Evolutionary conservation across 2,888 invertebrate genomes (phyloP), one percentile per base, ranked within the genome.

Genomic region (Spodoptera exigua): DNA sequence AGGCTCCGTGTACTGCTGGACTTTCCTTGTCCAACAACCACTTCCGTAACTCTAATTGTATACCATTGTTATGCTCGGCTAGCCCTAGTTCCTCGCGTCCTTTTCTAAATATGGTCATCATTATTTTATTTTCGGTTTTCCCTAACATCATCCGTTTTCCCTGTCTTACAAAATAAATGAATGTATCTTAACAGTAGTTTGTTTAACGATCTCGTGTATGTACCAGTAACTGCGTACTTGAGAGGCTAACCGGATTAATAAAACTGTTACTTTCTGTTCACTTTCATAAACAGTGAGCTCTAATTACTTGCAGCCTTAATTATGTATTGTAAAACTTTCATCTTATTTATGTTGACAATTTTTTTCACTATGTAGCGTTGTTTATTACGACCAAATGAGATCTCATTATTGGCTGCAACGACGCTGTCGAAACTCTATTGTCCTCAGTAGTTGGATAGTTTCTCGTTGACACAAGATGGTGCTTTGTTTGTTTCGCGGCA

Each of bases 21-120:
- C 89, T 91, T 92, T 91, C 91, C 91, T 91, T 82, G 83, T 84
- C 58, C 39, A 75, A 64, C 60, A 43, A 13, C 48, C 44, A 74
- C 83, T 87, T 88, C 88, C 87, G 84, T 78, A 73, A 79, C 73
- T 80, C 83, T 82, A 83, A 81, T 78, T 70, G 71, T 68, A 55
- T 59, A 70, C 79, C 62, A 86, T 86, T 86, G 79, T 83, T 79
- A 84, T 85, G 80, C 83, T 58, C 59, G 58, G 70, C 74, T 75
- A 77, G 76, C 68, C 61, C 71, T 74, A 77, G 78, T 65, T 76
- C 61, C 53, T 74, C 58, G 57, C 68, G 74, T 79, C 82, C 85
- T 84, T 77, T 81, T 72, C 65, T 76, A 70, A 69, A 80, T 71
- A 74, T 78, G 75, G 66, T 34, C 57, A 47, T 55, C 70, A 63